These are phyloP conservation scores for Thryonomys swinderianus DNA, from an alignment of 2,113 vertebrate genomes.

Conservation along the genomic window DNA sequence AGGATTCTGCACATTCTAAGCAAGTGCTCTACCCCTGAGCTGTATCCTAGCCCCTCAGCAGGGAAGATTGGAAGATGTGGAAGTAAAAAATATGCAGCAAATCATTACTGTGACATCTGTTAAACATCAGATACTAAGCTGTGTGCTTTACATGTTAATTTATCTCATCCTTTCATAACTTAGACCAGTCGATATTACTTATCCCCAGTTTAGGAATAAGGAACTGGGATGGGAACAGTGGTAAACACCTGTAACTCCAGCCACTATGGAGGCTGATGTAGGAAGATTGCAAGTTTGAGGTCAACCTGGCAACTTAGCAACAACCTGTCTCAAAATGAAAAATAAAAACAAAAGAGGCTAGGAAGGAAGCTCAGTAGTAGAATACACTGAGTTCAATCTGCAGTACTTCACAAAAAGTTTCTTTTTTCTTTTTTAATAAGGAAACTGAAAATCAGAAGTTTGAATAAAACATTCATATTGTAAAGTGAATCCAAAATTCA, in stretches of 20 bases:
- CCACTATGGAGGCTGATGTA: neutral
- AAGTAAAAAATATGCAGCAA: constrained; percentile 1
- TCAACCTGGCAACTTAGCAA: neutral
- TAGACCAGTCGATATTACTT: neutral
- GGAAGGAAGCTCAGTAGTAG: neutral
- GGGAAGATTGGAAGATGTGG: neutral
- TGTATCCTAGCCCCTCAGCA: neutral
- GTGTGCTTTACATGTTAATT: neutral
- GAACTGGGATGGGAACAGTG: neutral
- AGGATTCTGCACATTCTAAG: neutral
- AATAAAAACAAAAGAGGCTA: neutral
- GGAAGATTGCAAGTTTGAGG: neutral
- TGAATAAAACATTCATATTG: neutral
- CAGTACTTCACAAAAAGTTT: neutral
- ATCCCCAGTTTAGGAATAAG: neutral
- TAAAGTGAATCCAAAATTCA: neutral
- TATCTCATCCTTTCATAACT: neutral
- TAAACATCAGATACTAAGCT: neutral
- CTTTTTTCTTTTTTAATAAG: neutral
- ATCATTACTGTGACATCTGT: neutral
- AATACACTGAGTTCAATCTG: neutral
- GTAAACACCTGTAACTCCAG: neutral
- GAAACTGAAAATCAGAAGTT: neutral
- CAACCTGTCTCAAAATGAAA: neutral
- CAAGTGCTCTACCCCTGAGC: neutral